These are phyloP conservation scores for Diabrotica undecimpunctata DNA, from an alignment of 1,140 invertebrate species.

Conservation along the genomic window DNA sequence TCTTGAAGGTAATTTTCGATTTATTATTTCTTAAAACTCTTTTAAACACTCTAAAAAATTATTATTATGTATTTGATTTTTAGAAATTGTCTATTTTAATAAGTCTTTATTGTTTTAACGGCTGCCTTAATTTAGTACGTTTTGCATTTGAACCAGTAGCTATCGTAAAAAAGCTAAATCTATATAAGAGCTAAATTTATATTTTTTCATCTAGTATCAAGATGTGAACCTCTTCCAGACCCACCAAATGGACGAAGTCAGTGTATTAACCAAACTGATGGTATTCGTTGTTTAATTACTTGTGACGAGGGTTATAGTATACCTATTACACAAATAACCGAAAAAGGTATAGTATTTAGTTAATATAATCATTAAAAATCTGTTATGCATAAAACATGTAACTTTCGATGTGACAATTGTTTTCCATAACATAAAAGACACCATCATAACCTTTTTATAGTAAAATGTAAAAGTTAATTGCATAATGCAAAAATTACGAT, in stretches of 20 bases:
- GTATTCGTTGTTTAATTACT: conserved; percentile 54
- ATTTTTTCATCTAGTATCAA: conserved; percentile 48
- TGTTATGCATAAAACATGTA: too few relatives aligned
- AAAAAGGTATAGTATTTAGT: conserved; percentile 12
- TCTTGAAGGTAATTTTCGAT: conserved; percentile 55
- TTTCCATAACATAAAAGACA: too few relatives aligned
- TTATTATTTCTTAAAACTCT: not conserved
- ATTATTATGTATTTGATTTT: too few relatives aligned
- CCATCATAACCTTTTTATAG: too few relatives aligned
- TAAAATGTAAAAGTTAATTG: too few relatives aligned
- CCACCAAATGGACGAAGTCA: conserved; percentile 56
- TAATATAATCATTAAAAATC: too few relatives aligned
- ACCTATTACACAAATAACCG: conserved; percentile 43
- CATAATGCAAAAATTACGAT: too few relatives aligned
- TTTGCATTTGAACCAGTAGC: conserved; percentile 14
- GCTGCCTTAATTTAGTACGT: not conserved
- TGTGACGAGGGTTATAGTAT: conserved; percentile 63
- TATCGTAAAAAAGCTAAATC: too few relatives aligned
- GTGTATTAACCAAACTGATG: conserved; percentile 50
- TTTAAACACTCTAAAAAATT: too few relatives aligned
- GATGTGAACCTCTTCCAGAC: conserved; percentile 54
- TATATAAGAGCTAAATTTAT: too few relatives aligned
- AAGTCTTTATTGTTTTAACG: not conserved
- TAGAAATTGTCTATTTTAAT: too few relatives aligned
- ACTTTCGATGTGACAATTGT: too few relatives aligned